Base-by-base conservation (phyloP, 2,113 vertebrate species). In the Rhombomys opimus region DNA sequence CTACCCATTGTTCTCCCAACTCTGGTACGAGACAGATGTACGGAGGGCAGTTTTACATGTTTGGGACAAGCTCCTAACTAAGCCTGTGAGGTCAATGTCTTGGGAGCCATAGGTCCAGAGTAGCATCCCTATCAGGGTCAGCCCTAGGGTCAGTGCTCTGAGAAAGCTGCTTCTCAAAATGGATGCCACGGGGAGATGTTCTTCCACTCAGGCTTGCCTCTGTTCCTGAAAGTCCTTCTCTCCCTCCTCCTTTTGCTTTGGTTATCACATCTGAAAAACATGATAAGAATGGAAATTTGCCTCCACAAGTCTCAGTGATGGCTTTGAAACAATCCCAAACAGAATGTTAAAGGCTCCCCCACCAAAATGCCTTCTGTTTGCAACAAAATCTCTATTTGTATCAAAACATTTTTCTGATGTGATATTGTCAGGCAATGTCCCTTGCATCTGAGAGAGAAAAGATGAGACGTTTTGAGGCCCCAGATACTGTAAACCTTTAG, bases 271-370 rank as follows among this genome's bases (percentile, higher is more conserved):
- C 27, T 94, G 67, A 89, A 90, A 90, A 15, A 63, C 67, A 86
- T 10, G 27, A 32, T 75, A 89, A 89, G 70, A 88, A 67, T 88
- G 84, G 65, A 95, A 95, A 95, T 18, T 15, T 25, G 93, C 35
- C 67, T 81, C 61, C 93, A 67, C 54, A 54, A 89, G 32, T 73
- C 81, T 78, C 86, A 82, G 91, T 50, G 27, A 41, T 7, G n/a
- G 32, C 50, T 80, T 87, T 20, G 38, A 90, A 91, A 63, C 5
- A 91, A 52, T 20, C 61, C 88, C 14, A 59, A 84, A 93, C 35
- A 77, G 52, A 22, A 61, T 15, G 57, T 57, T 57, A 57, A 15
- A 57, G 57, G 57, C 12, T 65, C 22, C 23, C 59, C 70, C 30
- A 38, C 13, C 13, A 68, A 75, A 52, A 22, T 27, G 54, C 7